These are phyloP conservation scores for Alouatta palliata DNA, from an alignment of 2,113 vertebrate species.

Conservation along the genomic window DNA sequence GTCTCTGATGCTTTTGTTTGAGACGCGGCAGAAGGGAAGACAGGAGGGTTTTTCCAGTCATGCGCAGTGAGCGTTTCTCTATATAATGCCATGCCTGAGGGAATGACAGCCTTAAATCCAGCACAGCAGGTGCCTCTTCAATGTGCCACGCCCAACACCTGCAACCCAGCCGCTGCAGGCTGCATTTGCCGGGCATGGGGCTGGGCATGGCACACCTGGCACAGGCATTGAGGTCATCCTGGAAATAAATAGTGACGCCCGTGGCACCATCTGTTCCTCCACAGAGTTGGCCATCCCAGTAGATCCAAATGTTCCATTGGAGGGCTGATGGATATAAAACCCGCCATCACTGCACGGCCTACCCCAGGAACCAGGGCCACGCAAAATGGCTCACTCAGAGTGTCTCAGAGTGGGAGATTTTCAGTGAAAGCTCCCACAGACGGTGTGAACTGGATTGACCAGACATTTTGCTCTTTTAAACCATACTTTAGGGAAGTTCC, in stretches of 20 bases:
- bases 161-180: background rate
- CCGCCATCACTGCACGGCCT: background rate
- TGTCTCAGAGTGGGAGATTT: too few relatives aligned
- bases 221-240: background rate
- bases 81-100: background rate
- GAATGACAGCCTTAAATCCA: background rate
- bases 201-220: background rate
- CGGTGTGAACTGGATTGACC: background rate
- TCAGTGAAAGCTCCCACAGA: background rate
- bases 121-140: background rate
- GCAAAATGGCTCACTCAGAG: background rate
- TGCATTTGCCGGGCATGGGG: background rate
- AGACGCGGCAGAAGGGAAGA: background rate
- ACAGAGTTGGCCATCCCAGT: background rate
- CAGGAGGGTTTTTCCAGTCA: background rate
- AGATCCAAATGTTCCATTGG: constrained; percentile 18
- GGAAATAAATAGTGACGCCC: background rate
- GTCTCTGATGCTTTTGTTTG: background rate
- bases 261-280: too few relatives aligned
- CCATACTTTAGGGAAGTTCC: background rate
- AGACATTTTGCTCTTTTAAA: background rate
- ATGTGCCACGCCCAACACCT: background rate
- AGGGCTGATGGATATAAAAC: constrained; percentile 53
- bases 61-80: background rate
- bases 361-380: background rate